Evolutionary conservation across 2,797 vertebrate species (phyloP).

Genomic region (Lerista edwardsae): DNA sequence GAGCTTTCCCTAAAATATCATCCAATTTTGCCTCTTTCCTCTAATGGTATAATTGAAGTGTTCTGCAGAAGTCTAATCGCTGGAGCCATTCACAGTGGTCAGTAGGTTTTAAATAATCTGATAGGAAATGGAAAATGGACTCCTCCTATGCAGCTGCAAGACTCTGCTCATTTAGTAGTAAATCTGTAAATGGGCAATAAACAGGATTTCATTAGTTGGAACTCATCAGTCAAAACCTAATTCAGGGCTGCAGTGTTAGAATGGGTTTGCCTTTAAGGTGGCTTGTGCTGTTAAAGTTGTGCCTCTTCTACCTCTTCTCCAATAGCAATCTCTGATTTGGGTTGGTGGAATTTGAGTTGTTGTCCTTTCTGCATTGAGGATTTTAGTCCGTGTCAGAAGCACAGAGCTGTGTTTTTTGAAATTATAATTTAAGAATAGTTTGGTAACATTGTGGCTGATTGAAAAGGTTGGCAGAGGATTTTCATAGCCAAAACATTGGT

Average conservation of each 20-base stretch:
- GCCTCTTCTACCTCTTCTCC: neutral
- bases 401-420: neutral
- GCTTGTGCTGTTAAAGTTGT: neutral
- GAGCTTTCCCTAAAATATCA: neutral
- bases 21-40: constrained; percentile 23
- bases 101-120: constrained; percentile 11
- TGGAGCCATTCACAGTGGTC: neutral
- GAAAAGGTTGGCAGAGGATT: constrained; percentile 54
- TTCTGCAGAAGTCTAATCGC: neutral
- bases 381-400: neutral
- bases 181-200: constrained; percentile 24
- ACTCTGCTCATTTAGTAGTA: constrained; percentile 15
- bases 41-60: neutral
- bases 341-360: neutral
- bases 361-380: neutral
- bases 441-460: constrained; percentile 69
- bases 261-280: constrained; percentile 35
- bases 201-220: constrained; percentile 26
- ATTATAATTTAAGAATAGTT: constrained; percentile 67
- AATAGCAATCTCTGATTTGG: neutral
- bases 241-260: constrained; percentile 31
- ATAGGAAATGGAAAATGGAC: constrained; percentile 39
- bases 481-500: neutral
- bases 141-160: neutral
- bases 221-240: neutral